Conservation (phyloP, 2,113 vertebrate species). For the Tragelaphus scriptus region DNA sequence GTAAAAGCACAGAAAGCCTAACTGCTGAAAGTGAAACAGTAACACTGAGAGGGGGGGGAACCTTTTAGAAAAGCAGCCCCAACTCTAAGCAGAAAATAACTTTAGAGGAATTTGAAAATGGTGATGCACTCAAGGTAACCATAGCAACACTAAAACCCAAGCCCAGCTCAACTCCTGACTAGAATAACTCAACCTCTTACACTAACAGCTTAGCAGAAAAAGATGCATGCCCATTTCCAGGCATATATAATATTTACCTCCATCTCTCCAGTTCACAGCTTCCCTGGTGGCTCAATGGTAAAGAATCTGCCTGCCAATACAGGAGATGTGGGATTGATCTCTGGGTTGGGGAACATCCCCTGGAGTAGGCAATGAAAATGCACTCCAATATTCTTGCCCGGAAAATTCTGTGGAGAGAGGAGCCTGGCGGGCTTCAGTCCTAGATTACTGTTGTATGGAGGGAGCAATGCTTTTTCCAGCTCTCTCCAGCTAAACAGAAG, state of each 20-base stretch:
- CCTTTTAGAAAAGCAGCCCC: background rate
- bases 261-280: background rate
- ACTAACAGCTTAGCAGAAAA: background rate
- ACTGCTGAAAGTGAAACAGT: background rate
- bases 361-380: background rate
- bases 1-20: background rate
- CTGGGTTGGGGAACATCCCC: background rate
- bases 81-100: background rate
- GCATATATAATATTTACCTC: background rate
- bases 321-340: background rate
- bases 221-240: background rate
- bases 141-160: background rate
- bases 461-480: too few species aligned
- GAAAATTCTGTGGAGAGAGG: background rate
- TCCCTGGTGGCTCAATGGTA: background rate
- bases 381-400: background rate
- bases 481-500: too few species aligned
- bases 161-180: background rate
- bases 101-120: background rate
- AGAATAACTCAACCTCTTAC: background rate
- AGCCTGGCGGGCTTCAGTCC: background rate
- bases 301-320: background rate
- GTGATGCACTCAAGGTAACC: background rate
- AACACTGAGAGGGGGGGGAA: rapidly evolving
- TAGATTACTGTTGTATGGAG: too few species aligned